Base-by-base conservation (phyloP, 2,888 invertebrate species). In the Xanthorhoe spadicearia region DNA sequence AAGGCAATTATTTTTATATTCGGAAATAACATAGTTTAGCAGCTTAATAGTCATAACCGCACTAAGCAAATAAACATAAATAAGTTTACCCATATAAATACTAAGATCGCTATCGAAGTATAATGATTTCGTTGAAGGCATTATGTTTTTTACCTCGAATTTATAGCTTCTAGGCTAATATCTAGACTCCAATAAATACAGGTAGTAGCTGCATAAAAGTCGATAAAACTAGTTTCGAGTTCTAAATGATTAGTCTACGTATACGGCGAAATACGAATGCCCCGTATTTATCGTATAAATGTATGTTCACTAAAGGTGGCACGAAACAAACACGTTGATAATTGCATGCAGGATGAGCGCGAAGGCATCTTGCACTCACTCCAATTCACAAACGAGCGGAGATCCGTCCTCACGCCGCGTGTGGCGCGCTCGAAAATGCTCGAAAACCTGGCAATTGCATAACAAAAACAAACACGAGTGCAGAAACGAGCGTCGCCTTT, bases 381-480 rank as follows among this genome's bases (percentile, higher is more conserved):
- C 82, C 83, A 87, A 80, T 83, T 85, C 83, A 84, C 88, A 89
- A 89, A 89, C 88, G 86, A 89, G 87, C 82, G 80, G 76, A 67
- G 67, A 67, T 60, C 67, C 67, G 77, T 81, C 77, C 85, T 83
- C 82, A 77, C 83, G 79, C 79, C 84, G 83, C 82, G 77, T 80
- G 61, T 58, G 58, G 66, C 57, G 62, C 59, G 62, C 66, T 66
- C 46, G 61, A 66, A 61, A 61, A 58, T 28, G 83, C 89, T 91
- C 84, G 74, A 84, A 90, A 90, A 88, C 87, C 86, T 83, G 86
- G 88, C 68, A 92, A 91, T 91, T 91, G 90, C 89, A 90, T 89
- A 88, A 90, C 88, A 90, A 91, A 89, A 91, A 90, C 88, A 91
- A 90, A 89, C 85, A 88, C 85, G 81, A 88, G 85, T 88, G 88